Percentiles rank a stretch among this genome's conserved stretches.
Evolutionary conservation across 2,888 invertebrate species (phyloP).

Genomic region (Gymnoscelis rufifasciata): DNA sequence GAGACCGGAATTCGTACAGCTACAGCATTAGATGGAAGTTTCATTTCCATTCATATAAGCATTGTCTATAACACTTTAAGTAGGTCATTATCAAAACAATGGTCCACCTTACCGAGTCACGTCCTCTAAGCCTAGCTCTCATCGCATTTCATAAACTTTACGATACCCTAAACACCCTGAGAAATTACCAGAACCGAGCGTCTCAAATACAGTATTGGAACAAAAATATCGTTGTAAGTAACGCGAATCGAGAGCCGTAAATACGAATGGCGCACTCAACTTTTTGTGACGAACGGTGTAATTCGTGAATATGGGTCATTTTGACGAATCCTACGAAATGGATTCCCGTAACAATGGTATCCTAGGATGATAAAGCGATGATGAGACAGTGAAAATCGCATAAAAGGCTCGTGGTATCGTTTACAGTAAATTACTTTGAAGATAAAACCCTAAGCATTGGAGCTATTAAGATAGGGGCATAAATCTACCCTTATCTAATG

Average conservation of each 20-base stretch:
- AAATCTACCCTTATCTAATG: conserved; percentile 1
- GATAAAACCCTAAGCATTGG: conserved; percentile 8
- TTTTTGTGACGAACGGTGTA: conserved; percentile 36
- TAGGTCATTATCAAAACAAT: too few relatives aligned
- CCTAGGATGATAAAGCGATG: conserved; percentile 19
- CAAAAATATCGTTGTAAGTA: conserved; percentile 43
- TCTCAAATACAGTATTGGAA: conserved; percentile 43
- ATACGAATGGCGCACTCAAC: conserved; percentile 39
- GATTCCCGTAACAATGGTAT: conserved; percentile 19
- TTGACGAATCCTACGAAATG: conserved; percentile 24
- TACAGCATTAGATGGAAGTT: too few relatives aligned
- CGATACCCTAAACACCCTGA: conserved; percentile 40
- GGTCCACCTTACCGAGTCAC: too few relatives aligned
- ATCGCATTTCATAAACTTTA: conserved; percentile 52
- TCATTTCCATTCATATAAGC: too few relatives aligned
- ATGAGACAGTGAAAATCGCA: conserved; percentile 18
- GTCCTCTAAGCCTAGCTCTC: conserved; percentile 39
- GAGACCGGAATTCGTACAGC: too few relatives aligned
- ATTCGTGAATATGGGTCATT: conserved; percentile 26
- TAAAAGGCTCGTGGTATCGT: conserved; percentile 17
- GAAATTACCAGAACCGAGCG: conserved; percentile 38
- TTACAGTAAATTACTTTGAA: conserved; percentile 14
- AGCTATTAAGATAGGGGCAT: conserved; percentile 2
- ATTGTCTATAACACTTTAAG: too few relatives aligned
- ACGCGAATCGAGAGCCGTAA: conserved; percentile 42